phyloP scores from a whole-genome alignment of 2,113 vertebrate species.

The Morone chrysops region DNA sequence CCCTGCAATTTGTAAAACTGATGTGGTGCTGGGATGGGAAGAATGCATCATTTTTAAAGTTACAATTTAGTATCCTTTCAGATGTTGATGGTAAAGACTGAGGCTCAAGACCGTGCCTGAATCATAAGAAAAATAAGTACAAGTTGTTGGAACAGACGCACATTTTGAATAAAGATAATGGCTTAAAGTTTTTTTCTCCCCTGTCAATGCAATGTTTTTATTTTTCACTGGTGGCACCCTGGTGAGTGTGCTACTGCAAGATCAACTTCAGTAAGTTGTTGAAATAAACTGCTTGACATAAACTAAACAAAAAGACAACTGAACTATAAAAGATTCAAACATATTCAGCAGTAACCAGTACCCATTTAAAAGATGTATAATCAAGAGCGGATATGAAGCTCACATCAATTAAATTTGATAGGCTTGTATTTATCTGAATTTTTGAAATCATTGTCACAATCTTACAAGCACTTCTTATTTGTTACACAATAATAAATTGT shows the following conservation, averaged over 20 bases:
- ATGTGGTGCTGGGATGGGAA: constrained; percentile 8
- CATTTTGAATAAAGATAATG: constrained; percentile 47
- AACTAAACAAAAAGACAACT: constrained; percentile 33
- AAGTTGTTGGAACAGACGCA: constrained; percentile 29
- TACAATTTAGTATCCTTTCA: constrained; percentile 13
- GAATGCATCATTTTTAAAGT: constrained; percentile 43
- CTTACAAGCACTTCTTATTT: background rate
- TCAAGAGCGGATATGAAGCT: constrained; percentile 1
- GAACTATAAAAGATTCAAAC: constrained; percentile 10
- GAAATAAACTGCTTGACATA: constrained; percentile 37
- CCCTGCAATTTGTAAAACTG: constrained; percentile 41
- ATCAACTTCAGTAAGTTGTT: constrained; percentile 36
- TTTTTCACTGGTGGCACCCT: constrained; percentile 27
- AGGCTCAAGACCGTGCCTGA: constrained; percentile 11
- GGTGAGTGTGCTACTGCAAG: constrained; percentile 6
- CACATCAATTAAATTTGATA: background rate
- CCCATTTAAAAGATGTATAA: background rate
- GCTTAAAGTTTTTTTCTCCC: constrained; percentile 38
- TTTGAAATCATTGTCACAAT: constrained; percentile 4
- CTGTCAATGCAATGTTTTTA: constrained; percentile 18
- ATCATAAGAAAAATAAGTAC: constrained; percentile 27
- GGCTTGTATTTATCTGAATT: background rate
- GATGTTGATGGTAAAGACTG: constrained; percentile 34
- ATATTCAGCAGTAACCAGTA: constrained; percentile 8
- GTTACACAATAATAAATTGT: background rate